Percentiles rank a stretch among this genome's conserved stretches.
Conservation (phyloP, 2,113 vertebrate genomes). For the Rynchops niger region DNA sequence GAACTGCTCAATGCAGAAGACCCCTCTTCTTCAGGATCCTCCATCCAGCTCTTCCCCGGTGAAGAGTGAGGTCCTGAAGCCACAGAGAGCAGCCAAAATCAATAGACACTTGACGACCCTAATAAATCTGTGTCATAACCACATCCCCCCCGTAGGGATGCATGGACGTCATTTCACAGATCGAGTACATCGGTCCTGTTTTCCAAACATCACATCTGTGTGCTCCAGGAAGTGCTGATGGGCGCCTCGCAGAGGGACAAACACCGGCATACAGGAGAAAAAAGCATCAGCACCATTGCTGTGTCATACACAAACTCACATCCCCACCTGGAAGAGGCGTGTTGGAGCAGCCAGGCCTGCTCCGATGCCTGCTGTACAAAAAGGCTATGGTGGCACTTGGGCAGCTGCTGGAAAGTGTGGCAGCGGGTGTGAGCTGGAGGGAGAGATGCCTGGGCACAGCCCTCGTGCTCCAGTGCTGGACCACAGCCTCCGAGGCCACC, state of each 20-base stretch:
- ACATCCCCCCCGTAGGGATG: accelerated
- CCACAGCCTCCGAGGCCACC: neutral
- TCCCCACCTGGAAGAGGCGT: neutral
- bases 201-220: neutral
- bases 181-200: accelerated
- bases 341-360: neutral
- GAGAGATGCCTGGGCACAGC: neutral
- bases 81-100: neutral
- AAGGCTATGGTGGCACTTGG: neutral
- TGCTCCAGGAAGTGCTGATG: neutral
- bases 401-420: neutral
- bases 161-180: neutral
- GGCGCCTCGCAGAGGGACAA: neutral
- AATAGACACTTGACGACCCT: neutral
- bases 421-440: neutral
- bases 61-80: neutral
- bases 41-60: neutral
- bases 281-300: neutral
- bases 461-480: neutral
- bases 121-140: neutral
- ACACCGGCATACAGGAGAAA: neutral
- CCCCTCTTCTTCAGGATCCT: accelerated
- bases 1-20: neutral
- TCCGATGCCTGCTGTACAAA: neutral
- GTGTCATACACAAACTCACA: neutral